Conservation (phyloP, 2,113 vertebrate genomes). For the Mus pahari region DNA sequence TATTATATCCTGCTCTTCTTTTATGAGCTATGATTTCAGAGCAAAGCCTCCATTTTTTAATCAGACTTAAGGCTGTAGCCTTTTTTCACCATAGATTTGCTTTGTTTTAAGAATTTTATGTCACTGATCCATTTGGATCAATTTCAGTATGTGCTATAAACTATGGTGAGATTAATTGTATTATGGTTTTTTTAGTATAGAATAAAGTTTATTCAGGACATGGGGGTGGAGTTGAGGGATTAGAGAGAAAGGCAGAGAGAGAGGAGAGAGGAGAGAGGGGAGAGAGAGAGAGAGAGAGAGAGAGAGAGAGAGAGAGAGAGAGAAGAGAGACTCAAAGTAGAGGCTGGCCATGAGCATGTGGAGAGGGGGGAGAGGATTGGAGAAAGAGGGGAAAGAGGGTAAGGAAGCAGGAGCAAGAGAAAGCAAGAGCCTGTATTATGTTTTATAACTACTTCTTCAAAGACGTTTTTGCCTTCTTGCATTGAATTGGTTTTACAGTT, state of each 20-base stretch:
- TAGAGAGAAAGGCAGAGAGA: no score
- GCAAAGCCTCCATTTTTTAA: background rate
- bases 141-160: background rate
- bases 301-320: no score
- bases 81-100: background rate
- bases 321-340: no score
- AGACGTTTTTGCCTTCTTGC: background rate
- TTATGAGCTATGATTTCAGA: background rate
- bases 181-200: no score
- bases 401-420: no score
- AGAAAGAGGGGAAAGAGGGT: no score
- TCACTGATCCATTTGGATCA: conserved; percentile 4
- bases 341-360: no score
- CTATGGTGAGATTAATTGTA: background rate
- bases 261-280: no score
- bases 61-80: background rate
- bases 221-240: no score
- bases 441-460: background rate
- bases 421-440: background rate
- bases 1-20: background rate
- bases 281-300: no score
- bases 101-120: background rate
- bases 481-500: background rate
- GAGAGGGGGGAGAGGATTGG: no score
- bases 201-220: no score